Evolutionary conservation across 2,888 invertebrate species (phyloP).

Genomic region (Epistrophe eligans): DNA sequence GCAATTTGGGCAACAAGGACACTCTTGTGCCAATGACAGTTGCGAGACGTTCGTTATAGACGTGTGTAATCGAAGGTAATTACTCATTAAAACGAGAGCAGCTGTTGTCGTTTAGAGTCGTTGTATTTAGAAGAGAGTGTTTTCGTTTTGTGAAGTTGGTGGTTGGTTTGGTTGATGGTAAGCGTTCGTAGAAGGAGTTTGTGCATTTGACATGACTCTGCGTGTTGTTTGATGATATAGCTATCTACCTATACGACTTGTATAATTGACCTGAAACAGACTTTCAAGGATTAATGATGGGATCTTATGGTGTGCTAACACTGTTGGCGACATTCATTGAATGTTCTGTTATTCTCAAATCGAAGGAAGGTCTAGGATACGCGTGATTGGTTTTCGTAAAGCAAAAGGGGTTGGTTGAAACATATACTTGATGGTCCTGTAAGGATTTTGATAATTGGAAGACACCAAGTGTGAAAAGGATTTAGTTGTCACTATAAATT

Average conservation of each 20-base stretch:
- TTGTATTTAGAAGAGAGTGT: not conserved
- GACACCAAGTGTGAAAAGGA: constrained; percentile 50
- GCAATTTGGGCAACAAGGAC: constrained; percentile 47
- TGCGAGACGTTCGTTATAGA: constrained; percentile 43
- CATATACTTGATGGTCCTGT: constrained; percentile 22
- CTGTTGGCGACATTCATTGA: constrained; percentile 51
- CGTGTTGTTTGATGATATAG: constrained; percentile 42
- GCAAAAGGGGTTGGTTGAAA: not conserved
- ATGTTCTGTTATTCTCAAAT: not conserved
- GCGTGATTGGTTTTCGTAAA: constrained; percentile 7
- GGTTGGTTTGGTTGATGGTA: constrained; percentile 20
- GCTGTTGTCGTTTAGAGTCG: constrained; percentile 45
- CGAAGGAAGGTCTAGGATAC: not conserved
- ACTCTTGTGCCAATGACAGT: constrained; percentile 64
- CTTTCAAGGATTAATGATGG: constrained; percentile 65
- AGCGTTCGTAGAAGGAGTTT: constrained; percentile 12
- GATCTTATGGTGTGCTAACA: constrained; percentile 51
- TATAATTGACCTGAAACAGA: constrained; percentile 43
- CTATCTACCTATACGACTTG: not conserved
- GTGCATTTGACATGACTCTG: constrained; percentile 59
- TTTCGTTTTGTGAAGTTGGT: not conserved
- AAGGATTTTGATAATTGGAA: constrained; percentile 43
- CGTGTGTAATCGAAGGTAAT: constrained; percentile 65
- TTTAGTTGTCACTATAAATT: constrained; percentile 63
- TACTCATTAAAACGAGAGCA: constrained; percentile 74